Evolutionary conservation across 2,797 vertebrate genomes (phyloP).

Genomic region (Darevskia mixta): DNA sequence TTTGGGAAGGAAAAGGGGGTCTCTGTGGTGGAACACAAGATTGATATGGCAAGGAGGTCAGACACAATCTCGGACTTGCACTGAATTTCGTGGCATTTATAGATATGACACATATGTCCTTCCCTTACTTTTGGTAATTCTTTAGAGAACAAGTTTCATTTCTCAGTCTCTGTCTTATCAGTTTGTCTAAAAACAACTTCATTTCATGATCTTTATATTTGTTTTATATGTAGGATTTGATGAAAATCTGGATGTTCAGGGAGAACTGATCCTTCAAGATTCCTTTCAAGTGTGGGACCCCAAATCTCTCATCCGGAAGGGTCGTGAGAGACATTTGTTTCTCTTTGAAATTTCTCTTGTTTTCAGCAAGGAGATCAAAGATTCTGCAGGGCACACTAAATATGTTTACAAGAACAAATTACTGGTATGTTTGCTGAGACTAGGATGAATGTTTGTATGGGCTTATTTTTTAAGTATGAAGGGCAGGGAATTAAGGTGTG

Average conservation of each 20-base stretch:
- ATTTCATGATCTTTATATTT: conserved; percentile 22
- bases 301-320: conserved; percentile 96
- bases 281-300: conserved; percentile 99
- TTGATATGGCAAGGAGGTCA: background rate
- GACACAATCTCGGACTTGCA: background rate
- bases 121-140: background rate
- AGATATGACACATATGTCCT: background rate
- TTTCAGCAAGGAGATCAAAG: conserved; percentile 98
- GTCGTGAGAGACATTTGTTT: conserved; percentile 95
- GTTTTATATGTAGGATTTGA: conserved; percentile 87
- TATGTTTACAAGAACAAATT: conserved; percentile 98
- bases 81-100: background rate
- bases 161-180: background rate
- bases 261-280: conserved; percentile 97
- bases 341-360: conserved; percentile 97
- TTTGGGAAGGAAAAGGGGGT: background rate
- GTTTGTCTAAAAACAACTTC: background rate
- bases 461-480: background rate
- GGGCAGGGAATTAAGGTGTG: background rate
- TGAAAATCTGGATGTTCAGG: conserved; percentile 96
- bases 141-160: background rate
- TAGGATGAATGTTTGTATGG: conserved; percentile 28
- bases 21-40: background rate
- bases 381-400: conserved; percentile 96
- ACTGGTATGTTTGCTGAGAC: conserved; percentile 84